These are phyloP conservation scores for Caenorhabditis macrosperma DNA, from an alignment of 2,888 invertebrate genomes.

Conservation along the genomic window DNA sequence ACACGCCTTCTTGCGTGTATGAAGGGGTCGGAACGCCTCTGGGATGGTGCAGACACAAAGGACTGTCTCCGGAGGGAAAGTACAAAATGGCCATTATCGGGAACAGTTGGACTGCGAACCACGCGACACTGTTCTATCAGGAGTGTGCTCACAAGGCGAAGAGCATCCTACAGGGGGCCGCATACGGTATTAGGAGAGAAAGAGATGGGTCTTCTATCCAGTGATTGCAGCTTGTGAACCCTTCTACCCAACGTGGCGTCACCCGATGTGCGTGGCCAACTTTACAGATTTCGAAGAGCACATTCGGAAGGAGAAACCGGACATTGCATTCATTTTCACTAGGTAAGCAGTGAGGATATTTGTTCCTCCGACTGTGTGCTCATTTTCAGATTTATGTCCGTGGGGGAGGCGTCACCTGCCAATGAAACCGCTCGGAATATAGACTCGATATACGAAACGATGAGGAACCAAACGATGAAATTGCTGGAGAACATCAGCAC, in stretches of 20 bases:
- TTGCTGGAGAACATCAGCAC: slow-evolving; percentile 1
- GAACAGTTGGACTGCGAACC: slow-evolving; percentile 50
- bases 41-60: slow-evolving; percentile 45
- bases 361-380: neutral
- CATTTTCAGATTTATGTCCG: slow-evolving; percentile 12
- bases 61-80: slow-evolving; percentile 4
- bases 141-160: slow-evolving; percentile 31
- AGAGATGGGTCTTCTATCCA: no score
- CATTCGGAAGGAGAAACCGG: slow-evolving; percentile 19
- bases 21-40: slow-evolving; percentile 3
- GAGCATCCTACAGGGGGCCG: slow-evolving; percentile 32
- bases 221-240: slow-evolving; percentile 39
- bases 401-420: neutral
- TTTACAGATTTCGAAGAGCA: slow-evolving; percentile 22
- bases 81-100: slow-evolving; percentile 25
- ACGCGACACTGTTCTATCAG: slow-evolving; percentile 31
- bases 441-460: slow-evolving; percentile 18
- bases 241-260: neutral
- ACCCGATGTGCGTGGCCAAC: neutral
- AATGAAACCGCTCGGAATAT: neutral
- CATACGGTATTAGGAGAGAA: slow-evolving; percentile 8
- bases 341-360: neutral
- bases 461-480: slow-evolving; percentile 26
- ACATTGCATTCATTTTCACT: slow-evolving; percentile 29
- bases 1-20: slow-evolving; percentile 21